Evolutionary conservation across 2,888 invertebrate species (phyloP).

Genomic region (Nebria salina): DNA sequence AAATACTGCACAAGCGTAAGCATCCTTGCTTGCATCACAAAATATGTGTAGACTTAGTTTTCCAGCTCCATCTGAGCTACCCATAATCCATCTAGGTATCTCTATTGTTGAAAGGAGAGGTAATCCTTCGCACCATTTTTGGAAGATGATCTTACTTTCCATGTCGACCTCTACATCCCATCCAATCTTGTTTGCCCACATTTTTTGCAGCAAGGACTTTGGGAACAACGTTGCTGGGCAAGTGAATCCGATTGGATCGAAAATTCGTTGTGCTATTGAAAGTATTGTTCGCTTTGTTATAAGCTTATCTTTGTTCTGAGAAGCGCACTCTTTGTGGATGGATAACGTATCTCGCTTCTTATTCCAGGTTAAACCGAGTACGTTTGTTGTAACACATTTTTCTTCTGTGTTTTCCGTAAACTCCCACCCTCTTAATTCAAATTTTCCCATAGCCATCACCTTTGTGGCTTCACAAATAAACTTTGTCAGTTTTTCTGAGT

Average conservation of each 20-base stretch:
- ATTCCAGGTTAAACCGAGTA: conserved; percentile 22
- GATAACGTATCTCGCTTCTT: conserved; percentile 29
- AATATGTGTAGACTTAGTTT: too few relatives aligned
- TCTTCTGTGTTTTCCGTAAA: conserved; percentile 6
- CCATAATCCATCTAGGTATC: conserved; percentile 9
- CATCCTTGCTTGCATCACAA: too few relatives aligned
- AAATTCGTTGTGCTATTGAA: conserved; percentile 48
- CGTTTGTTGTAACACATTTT: background rate
- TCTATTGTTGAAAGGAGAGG: conserved; percentile 15
- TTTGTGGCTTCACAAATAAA: conserved; percentile 30
- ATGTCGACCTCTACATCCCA: conserved; percentile 40
- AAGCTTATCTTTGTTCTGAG: background rate
- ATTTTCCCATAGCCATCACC: conserved; percentile 29
- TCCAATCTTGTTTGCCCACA: conserved; percentile 47
- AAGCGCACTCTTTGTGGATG: background rate
- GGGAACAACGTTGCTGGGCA: conserved; percentile 49
- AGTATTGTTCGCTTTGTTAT: conserved; percentile 29
- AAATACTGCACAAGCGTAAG: too few relatives aligned
- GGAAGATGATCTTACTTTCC: conserved; percentile 48
- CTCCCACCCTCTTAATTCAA: conserved; percentile 35
- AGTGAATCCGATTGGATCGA: conserved; percentile 52
- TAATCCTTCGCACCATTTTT: conserved; percentile 46
- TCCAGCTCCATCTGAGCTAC: too few relatives aligned
- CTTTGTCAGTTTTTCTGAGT: background rate
- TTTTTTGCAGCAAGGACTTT: conserved; percentile 50